Percentiles rank a stretch among this genome's conserved stretches.
These are phyloP conservation scores for Maniola jurtina DNA, from an alignment of 1,140 invertebrate genomes.

Conservation along the genomic window DNA sequence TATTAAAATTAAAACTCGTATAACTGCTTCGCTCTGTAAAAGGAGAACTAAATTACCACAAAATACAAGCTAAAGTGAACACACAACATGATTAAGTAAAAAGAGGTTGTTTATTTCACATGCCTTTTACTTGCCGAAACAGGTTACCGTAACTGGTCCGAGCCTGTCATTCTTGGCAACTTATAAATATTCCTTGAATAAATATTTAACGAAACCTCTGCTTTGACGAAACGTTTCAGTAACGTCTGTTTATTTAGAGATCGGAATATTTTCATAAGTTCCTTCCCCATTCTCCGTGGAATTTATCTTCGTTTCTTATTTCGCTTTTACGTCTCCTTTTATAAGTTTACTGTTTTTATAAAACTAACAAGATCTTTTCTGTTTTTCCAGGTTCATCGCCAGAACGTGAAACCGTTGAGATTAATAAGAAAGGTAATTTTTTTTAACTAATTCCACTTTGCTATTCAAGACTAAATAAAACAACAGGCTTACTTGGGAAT, in stretches of 20 bases:
- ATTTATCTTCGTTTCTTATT: constrained; percentile 7
- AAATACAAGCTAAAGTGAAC: constrained; percentile 12
- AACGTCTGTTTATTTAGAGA: constrained; percentile 26
- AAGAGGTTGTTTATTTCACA: constrained; percentile 45
- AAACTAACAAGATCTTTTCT: constrained; percentile 12
- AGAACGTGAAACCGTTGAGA: constrained; percentile 59
- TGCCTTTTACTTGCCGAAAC: constrained; percentile 56
- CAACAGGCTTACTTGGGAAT: constrained; percentile 43
- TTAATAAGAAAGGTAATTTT: constrained; percentile 68
- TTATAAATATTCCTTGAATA: constrained; percentile 57
- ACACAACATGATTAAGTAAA: constrained; percentile 34
- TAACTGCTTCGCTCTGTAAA: constrained; percentile 1
- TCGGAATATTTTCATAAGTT: constrained; percentile 16
- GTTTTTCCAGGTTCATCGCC: constrained; percentile 64
- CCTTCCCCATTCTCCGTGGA: background rate
- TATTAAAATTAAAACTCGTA: constrained; percentile 3
- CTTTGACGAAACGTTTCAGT: constrained; percentile 31
- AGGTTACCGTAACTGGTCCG: constrained; percentile 51
- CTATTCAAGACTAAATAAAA: constrained; percentile 43
- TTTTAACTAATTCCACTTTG: constrained; percentile 35
- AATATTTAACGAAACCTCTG: constrained; percentile 53
- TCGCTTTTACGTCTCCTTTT: background rate
- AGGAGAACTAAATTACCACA: constrained; percentile 3
- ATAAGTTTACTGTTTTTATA: background rate
- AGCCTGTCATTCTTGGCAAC: constrained; percentile 50